Conservation (phyloP, 2,113 vertebrate species). For the Nettapus auritus region DNA sequence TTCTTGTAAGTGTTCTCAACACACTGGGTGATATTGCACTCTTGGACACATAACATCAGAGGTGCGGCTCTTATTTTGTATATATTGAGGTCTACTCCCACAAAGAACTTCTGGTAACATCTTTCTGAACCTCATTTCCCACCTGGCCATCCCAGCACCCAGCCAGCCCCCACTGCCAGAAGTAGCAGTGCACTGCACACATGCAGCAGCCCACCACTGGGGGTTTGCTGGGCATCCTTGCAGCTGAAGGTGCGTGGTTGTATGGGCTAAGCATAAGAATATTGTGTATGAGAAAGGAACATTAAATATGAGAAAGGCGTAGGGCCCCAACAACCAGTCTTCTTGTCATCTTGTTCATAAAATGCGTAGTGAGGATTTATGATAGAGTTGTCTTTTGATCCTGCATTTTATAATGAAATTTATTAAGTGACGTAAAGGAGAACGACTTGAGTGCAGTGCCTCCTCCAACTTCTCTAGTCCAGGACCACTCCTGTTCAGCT, state of each 20-base stretch:
- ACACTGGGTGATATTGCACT: neutral
- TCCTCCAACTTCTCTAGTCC: too few species aligned
- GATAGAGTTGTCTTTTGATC: neutral
- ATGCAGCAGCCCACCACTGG: neutral
- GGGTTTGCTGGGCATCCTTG: neutral
- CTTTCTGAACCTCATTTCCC: neutral
- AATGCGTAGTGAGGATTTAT: neutral
- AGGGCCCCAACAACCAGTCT: neutral
- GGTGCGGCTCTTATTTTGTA: neutral
- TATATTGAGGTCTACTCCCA: neutral
- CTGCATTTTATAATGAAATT: neutral
- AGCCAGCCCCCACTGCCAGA: neutral
- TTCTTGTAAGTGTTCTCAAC: neutral
- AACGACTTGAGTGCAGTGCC: too few species aligned
- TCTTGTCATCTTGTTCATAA: neutral
- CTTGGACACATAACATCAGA: neutral
- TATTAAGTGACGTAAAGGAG: too few species aligned
- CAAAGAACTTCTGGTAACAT: neutral
- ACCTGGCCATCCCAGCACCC: neutral
- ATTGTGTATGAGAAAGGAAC: too few species aligned
- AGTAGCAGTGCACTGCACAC: neutral
- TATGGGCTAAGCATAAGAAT: neutral
- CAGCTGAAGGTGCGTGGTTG: neutral
- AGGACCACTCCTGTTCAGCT: too few species aligned
- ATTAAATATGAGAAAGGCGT: neutral